Percentiles rank a stretch among this genome's conserved stretches.
Conservation (phyloP, 2,797 vertebrate species). For the Propithecus deckenii region DNA sequence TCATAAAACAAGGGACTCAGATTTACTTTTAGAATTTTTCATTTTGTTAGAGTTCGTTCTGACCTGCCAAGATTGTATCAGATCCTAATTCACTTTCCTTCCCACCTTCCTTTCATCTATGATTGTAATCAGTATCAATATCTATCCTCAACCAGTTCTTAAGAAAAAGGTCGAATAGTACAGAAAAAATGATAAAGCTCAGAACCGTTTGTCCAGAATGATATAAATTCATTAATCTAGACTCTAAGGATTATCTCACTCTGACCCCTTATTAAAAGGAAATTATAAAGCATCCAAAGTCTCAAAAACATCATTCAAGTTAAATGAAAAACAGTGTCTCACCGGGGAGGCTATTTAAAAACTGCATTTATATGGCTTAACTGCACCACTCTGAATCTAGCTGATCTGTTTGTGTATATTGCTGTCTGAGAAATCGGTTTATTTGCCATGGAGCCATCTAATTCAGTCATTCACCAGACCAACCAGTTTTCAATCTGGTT, state of each 20-base stretch:
- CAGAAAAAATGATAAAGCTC: slow-evolving; percentile 25
- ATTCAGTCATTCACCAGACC: slow-evolving; percentile 60
- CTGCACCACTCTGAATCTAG: slow-evolving; percentile 35
- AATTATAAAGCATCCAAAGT: slow-evolving; percentile 48
- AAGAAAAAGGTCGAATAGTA: slow-evolving; percentile 47
- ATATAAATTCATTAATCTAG: slow-evolving; percentile 60
- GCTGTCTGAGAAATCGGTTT: slow-evolving; percentile 52
- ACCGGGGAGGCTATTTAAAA: slow-evolving; percentile 18
- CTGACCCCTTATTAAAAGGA: slow-evolving; percentile 38
- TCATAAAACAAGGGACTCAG: slow-evolving; percentile 15
- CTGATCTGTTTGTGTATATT: slow-evolving; percentile 65
- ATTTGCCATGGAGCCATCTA: slow-evolving; percentile 47
- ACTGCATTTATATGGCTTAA: not conserved
- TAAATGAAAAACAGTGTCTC: slow-evolving; percentile 31
- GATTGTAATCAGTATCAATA: slow-evolving; percentile 42
- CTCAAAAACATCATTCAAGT: not conserved
- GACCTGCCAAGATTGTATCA: slow-evolving; percentile 32
- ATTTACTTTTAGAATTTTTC: slow-evolving; percentile 20
- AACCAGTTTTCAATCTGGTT: slow-evolving; percentile 50
- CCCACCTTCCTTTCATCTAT: slow-evolving; percentile 1
- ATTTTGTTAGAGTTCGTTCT: slow-evolving; percentile 6
- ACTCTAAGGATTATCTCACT: slow-evolving; percentile 1
- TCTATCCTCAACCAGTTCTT: slow-evolving; percentile 21
- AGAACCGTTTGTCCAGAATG: not conserved
- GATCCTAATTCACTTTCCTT: slow-evolving; percentile 21